Evolutionary conservation across 1,140 invertebrate species (phyloP).

Genomic region (Dysdera silvatica): DNA sequence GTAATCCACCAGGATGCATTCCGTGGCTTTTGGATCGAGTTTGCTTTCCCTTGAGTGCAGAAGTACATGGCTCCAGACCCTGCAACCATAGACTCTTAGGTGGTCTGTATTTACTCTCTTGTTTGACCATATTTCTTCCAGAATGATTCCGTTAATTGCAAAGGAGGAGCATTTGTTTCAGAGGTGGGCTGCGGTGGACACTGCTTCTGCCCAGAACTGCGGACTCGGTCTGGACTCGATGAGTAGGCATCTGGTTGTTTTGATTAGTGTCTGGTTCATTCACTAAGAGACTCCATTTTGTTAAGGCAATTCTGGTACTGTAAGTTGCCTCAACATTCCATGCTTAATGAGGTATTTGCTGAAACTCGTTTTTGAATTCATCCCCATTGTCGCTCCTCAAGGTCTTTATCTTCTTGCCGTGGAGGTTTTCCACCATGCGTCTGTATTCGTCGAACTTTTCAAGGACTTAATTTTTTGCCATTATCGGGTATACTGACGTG

Average conservation of each 20-base stretch:
- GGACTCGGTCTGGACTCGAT: conserved; percentile 39
- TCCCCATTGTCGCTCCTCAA: conserved; percentile 26
- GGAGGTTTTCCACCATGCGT: conserved; percentile 3
- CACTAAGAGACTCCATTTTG: conserved; percentile 49
- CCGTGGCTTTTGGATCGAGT: not conserved
- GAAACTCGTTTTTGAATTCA: conserved; percentile 21
- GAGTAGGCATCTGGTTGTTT: conserved; percentile 43
- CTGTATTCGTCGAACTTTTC: not conserved
- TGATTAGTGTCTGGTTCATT: conserved; percentile 43
- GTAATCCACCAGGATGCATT: conserved; percentile 1
- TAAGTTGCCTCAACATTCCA: conserved; percentile 47
- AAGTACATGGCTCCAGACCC: not conserved
- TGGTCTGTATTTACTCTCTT: not conserved
- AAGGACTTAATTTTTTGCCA: not conserved
- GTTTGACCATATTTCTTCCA: not conserved
- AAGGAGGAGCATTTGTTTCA: conserved; percentile 36
- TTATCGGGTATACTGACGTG: not conserved
- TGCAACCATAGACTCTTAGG: not conserved
- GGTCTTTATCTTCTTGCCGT: not conserved
- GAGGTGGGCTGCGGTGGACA: conserved; percentile 42
- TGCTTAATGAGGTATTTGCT: conserved; percentile 12
- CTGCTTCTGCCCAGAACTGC: conserved; percentile 47
- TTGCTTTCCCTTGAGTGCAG: not conserved
- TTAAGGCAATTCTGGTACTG: conserved; percentile 46
- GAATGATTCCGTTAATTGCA: not conserved